phyloP scores from a whole-genome alignment of 2,113 vertebrate genomes.

The Perognathus longimembris region DNA sequence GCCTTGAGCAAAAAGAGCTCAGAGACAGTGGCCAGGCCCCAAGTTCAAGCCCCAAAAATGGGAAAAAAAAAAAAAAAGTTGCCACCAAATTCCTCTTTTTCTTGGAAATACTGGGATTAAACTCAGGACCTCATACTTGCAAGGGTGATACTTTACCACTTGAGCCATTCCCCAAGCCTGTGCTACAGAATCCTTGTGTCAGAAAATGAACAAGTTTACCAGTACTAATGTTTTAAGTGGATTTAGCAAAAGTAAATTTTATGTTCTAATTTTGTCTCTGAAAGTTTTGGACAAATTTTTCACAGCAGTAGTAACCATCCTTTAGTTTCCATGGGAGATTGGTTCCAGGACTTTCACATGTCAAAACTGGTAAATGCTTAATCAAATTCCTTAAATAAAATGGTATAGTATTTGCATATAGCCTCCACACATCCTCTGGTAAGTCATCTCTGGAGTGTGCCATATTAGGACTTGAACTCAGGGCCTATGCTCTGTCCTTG shows the following conservation, averaged over 20 bases:
- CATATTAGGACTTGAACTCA: no score
- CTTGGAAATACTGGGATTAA: neutral
- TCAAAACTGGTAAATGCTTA: neutral
- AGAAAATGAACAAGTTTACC: conserved; percentile 42
- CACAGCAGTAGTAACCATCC: neutral
- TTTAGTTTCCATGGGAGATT: neutral
- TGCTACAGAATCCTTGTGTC: neutral
- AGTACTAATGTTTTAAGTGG: conserved; percentile 6
- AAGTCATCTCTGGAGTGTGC: neutral
- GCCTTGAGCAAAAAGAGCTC: no score
- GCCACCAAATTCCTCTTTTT: no score
- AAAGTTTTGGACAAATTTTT: neutral
- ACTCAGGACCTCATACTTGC: neutral
- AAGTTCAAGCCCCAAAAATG: no score
- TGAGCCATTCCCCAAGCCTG: no score
- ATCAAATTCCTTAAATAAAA: neutral
- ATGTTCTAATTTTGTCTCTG: conserved; percentile 23
- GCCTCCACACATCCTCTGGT: neutral
- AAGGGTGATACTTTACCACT: no score
- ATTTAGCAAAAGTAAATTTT: conserved; percentile 51
- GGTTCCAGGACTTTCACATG: neutral
- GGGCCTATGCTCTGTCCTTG: no score
- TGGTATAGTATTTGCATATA: neutral
- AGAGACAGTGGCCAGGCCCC: no score
- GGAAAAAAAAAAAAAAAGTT: no score